phyloP scores from a whole-genome alignment of 1,140 invertebrate genomes.

The Scaptomyza pallida region DNA sequence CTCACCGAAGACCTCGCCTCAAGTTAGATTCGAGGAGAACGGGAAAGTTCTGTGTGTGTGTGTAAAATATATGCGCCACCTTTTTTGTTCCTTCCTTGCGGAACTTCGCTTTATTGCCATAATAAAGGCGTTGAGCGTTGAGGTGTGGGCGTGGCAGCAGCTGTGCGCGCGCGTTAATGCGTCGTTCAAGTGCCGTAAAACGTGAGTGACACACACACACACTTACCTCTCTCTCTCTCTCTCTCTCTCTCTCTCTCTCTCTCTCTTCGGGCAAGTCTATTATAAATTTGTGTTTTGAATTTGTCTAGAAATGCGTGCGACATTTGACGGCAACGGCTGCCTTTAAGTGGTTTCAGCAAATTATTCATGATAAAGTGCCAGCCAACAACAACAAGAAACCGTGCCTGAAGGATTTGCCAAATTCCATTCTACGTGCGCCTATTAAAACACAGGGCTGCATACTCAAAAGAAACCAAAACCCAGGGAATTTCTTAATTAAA shows the following conservation, averaged over 20 bases:
- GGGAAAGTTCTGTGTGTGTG: not conserved
- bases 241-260: not conserved
- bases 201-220: slow-evolving; percentile 65
- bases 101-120: slow-evolving; percentile 71
- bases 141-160: slow-evolving; percentile 60
- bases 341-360: slow-evolving; percentile 76
- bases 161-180: slow-evolving; percentile 79
- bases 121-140: slow-evolving; percentile 62
- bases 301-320: slow-evolving; percentile 69
- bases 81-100: slow-evolving; percentile 28
- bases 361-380: slow-evolving; percentile 75
- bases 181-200: slow-evolving; percentile 81
- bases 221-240: slow-evolving; percentile 10
- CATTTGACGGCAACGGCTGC: slow-evolving; percentile 52
- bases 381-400: slow-evolving; percentile 12
- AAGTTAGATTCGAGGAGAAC: not conserved
- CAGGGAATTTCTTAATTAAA: not conserved
- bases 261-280: slow-evolving; percentile 59
- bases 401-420: slow-evolving; percentile 32
- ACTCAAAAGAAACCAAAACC: not conserved
- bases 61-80: slow-evolving; percentile 71
- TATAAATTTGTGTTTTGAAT: slow-evolving; percentile 76
- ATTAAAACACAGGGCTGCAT: slow-evolving; percentile 33
- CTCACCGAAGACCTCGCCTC: not conserved
- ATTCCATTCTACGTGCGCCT: slow-evolving; percentile 10